A percentile compares a stretch with the other conserved stretches of the same genome.
phyloP scores from a whole-genome alignment of 2,888 invertebrate genomes.

The Synergus umbraculus region DNA sequence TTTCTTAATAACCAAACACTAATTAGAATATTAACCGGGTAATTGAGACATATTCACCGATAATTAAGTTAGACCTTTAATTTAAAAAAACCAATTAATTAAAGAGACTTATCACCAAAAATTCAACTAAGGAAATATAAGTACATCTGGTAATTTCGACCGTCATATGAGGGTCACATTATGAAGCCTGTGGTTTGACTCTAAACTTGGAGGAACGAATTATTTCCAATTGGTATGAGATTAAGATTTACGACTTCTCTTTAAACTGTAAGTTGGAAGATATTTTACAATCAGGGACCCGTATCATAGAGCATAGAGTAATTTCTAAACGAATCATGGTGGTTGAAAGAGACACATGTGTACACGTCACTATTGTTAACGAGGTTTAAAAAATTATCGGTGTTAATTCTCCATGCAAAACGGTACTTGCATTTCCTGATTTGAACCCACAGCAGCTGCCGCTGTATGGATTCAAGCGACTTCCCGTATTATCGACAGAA shows the following conservation, averaged over 20 bases:
- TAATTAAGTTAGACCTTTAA: background rate
- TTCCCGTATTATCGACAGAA: slow-evolving; percentile 30
- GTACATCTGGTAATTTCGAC: background rate
- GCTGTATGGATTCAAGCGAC: slow-evolving; percentile 33
- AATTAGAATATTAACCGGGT: slow-evolving; percentile 21
- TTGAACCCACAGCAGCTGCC: slow-evolving; percentile 23
- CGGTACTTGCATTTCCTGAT: slow-evolving; percentile 30
- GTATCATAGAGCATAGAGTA: background rate
- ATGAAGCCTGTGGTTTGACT: background rate
- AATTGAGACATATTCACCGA: background rate
- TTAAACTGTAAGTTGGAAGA: background rate
- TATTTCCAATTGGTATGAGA: background rate
- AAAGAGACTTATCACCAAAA: background rate
- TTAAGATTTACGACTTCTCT: slow-evolving; percentile 3
- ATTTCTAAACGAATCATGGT: background rate
- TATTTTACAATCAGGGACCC: slow-evolving; percentile 28
- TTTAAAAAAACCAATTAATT: background rate
- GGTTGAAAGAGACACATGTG: background rate
- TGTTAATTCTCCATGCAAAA: slow-evolving; percentile 31
- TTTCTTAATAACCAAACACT: background rate
- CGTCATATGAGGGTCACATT: background rate
- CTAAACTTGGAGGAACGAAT: background rate
- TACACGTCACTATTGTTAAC: slow-evolving; percentile 22
- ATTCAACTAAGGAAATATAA: background rate
- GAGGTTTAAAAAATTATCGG: background rate